These are phyloP conservation scores for Drosophila grimshawi DNA, from an alignment of 1,140 invertebrate genomes.

Conservation along the genomic window DNA sequence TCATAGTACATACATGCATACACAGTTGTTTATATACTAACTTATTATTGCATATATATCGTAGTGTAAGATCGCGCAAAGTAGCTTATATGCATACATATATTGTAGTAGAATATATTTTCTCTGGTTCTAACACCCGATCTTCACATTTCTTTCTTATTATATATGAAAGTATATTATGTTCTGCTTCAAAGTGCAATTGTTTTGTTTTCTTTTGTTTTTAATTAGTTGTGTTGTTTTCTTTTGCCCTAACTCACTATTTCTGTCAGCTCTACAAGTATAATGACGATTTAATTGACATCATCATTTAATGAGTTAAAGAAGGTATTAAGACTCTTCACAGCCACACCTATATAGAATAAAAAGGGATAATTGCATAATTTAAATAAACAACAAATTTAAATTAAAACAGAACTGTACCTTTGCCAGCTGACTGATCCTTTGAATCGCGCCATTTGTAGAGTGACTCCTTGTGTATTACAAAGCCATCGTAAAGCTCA, in stretches of 20 bases:
- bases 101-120: slow-evolving; percentile 48
- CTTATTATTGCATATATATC: slow-evolving; percentile 48
- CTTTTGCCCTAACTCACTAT: slow-evolving; percentile 23
- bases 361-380: slow-evolving; percentile 1
- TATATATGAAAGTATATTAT: slow-evolving; percentile 29
- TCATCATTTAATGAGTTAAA: slow-evolving; percentile 76
- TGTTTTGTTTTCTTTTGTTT: slow-evolving; percentile 6
- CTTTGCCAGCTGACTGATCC: slow-evolving; percentile 82
- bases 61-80: slow-evolving; percentile 33
- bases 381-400: neutral
- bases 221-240: slow-evolving; percentile 12
- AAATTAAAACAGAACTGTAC: slow-evolving; percentile 34
- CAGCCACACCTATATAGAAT: slow-evolving; percentile 70
- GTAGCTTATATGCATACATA: slow-evolving; percentile 44
- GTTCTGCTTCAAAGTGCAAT: slow-evolving; percentile 24
- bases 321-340: slow-evolving; percentile 80
- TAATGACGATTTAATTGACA: slow-evolving; percentile 60
- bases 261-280: slow-evolving; percentile 28
- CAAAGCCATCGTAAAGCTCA: slow-evolving; percentile 73
- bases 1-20: slow-evolving; percentile 55
- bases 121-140: slow-evolving; percentile 19
- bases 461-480: slow-evolving; percentile 79
- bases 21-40: slow-evolving; percentile 48
- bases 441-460: slow-evolving; percentile 82
- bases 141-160: slow-evolving; percentile 28